Evolutionary conservation across 2,888 invertebrate genomes (phyloP), one percentile per base, ranked within the genome.

Genomic region (Acleris emargana): DNA sequence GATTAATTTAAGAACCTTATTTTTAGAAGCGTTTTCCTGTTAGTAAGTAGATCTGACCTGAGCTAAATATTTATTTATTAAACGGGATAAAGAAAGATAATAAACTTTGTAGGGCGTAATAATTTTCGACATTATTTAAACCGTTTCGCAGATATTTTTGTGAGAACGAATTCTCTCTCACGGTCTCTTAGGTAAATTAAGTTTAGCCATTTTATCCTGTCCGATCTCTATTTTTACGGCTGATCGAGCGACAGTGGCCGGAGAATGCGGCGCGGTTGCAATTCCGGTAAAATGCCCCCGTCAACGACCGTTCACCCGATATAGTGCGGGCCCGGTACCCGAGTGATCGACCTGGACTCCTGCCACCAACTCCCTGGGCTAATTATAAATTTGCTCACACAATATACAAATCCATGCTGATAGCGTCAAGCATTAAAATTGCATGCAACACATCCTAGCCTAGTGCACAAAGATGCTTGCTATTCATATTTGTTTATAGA

Each of bases 321-420:
- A 88, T 84, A 88, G 87, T 84, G 80, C 74, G 83, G 78, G 83
- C 83, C 87, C 87, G 88, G 87, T 91, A 87, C 83, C 88, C 89
- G 88, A 90, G 85, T 89, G 91, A 89, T 89, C 90, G 88, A 89
- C 84, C 89, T 90, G 90, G 90, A 87, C 88, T 87, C 79, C 81
- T 88, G 91, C 90, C 89, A 89, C 83, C 79, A 80, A 82, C 84
- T 81, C 86, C 83, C 83, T 81, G 72, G 72, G 80, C 86, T 91
- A 89, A 90, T 89, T 88, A 89, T 89, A 88, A 79, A 79, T 76
- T 71, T 71, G 73, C 74, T 76, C 78, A 81, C 73, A 84, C 78
- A 78, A 88, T 80, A 84, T 80, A 80, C 81, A 80, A 75, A 81
- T 79, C 73, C 80, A 86, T 81, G 82, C 74, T 83, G 81, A 87